phyloP scores from a whole-genome alignment of 2,888 invertebrate genomes.

The Ornithoptera priamus region DNA sequence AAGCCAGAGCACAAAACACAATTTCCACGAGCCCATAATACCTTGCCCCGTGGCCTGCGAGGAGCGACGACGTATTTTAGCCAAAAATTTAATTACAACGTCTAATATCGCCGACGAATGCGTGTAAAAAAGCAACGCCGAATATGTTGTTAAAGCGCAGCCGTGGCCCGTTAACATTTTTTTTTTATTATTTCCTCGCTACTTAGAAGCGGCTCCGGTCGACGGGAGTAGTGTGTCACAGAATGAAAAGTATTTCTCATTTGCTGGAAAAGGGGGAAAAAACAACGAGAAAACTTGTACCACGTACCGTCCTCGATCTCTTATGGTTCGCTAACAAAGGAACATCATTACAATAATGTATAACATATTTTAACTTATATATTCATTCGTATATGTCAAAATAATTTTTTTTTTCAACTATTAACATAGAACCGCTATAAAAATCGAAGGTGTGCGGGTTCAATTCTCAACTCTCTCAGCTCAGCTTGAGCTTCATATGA shows the following conservation, averaged over 20 bases:
- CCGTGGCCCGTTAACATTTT: conserved; percentile 22
- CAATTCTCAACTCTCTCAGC: too few species aligned
- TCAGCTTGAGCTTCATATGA: too few species aligned
- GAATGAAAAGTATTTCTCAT: conserved; percentile 73
- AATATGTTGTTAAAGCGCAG: conserved; percentile 26
- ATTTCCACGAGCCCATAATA: too few species aligned
- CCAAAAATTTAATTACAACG: conserved; percentile 25
- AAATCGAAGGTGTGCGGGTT: too few species aligned
- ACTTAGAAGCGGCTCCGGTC: conserved; percentile 52
- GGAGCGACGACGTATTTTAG: conserved; percentile 1
- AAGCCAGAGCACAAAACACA: too few species aligned
- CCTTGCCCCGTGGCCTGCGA: neutral
- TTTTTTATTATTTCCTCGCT: conserved; percentile 41
- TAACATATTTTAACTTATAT: too few species aligned
- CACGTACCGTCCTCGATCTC: conserved; percentile 64
- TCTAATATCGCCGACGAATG: conserved; percentile 18
- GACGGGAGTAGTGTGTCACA: conserved; percentile 65
- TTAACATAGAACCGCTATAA: too few species aligned
- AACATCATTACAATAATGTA: conserved; percentile 54
- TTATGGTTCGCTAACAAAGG: conserved; percentile 63
- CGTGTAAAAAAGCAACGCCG: conserved; percentile 8
- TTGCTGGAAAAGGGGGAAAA: conserved; percentile 57
- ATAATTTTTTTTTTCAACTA: too few species aligned
- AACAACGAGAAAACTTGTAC: conserved; percentile 34
- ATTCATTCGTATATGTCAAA: too few species aligned